A percentile compares a stretch with the other conserved stretches of the same genome.
Conservation (phyloP, 2,113 vertebrate genomes). For the Cebus imitator region DNA sequence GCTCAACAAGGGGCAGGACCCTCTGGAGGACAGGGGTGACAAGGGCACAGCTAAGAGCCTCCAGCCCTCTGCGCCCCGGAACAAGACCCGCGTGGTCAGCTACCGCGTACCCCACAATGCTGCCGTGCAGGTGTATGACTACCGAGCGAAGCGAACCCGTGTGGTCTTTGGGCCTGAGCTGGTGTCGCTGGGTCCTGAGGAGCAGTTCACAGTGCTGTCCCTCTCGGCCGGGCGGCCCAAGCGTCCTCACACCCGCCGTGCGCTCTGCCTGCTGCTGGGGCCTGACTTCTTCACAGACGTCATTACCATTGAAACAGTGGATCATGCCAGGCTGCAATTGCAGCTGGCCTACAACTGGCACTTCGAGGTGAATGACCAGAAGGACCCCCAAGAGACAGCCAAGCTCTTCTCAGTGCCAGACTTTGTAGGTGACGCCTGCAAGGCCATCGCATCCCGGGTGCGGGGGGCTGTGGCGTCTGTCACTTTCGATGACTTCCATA, state of each 20-base stretch:
- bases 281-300: constrained; percentile 94
- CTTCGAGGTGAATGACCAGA: constrained; percentile 85
- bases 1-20: constrained; percentile 83
- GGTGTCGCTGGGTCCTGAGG: constrained; percentile 92
- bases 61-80: neutral
- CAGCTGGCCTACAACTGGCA: constrained; percentile 96
- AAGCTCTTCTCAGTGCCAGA: constrained; percentile 91
- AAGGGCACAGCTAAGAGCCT: neutral
- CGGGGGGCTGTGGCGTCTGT: constrained; percentile 92
- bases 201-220: constrained; percentile 93
- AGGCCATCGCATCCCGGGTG: constrained; percentile 92
- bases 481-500: constrained; percentile 95
- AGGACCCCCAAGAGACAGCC: constrained; percentile 51
- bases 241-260: constrained; percentile 88
- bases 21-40: constrained; percentile 82
- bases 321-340: constrained; percentile 93
- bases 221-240: constrained; percentile 92
- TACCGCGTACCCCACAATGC: constrained; percentile 93
- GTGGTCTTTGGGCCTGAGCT: constrained; percentile 94
- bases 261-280: constrained; percentile 91
- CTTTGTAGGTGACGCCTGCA: constrained; percentile 92
- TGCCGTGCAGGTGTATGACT: constrained; percentile 93
- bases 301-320: constrained; percentile 93
- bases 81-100: constrained; percentile 88
- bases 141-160: constrained; percentile 90